Percentiles rank a stretch among this genome's conserved stretches.
These are phyloP conservation scores for Raja brachyura DNA, from an alignment of 2,113 vertebrate species.

Conservation along the genomic window DNA sequence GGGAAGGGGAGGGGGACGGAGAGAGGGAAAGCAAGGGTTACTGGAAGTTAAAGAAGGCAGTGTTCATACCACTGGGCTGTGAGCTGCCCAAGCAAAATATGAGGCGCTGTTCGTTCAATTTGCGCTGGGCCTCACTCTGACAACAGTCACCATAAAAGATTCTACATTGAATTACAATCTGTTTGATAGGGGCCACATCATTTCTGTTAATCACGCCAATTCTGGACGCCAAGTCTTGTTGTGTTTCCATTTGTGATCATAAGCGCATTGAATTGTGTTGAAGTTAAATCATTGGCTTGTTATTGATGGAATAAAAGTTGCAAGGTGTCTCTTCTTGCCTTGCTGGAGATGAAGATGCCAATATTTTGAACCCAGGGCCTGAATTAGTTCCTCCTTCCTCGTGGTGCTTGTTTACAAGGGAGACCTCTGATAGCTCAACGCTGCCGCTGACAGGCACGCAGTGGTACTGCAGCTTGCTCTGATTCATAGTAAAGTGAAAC, in stretches of 20 bases:
- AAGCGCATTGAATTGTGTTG: background rate
- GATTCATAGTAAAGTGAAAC: background rate
- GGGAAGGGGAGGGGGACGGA: too few relatives aligned
- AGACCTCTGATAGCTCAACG: background rate
- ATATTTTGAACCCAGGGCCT: background rate
- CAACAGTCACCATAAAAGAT: background rate
- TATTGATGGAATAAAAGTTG: background rate
- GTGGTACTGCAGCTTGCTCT: background rate
- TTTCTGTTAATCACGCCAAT: background rate
- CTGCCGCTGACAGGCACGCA: background rate
- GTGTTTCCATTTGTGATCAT: background rate
- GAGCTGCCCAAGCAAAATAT: too few relatives aligned
- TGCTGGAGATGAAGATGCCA: background rate
- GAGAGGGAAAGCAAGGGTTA: too few relatives aligned
- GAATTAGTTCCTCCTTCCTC: too few relatives aligned
- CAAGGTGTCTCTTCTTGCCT: background rate
- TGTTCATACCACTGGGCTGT: too few relatives aligned
- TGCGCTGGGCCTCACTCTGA: too few relatives aligned
- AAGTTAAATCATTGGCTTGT: background rate
- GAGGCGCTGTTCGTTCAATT: too few relatives aligned
- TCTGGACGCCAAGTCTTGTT: background rate
- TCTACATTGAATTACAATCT: background rate
- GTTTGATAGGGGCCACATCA: background rate
- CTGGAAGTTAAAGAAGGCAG: too few relatives aligned
- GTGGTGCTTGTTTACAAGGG: background rate